These are phyloP conservation scores for Yoshiicerus persimilis DNA, from an alignment of 1,140 invertebrate genomes.

Conservation along the genomic window DNA sequence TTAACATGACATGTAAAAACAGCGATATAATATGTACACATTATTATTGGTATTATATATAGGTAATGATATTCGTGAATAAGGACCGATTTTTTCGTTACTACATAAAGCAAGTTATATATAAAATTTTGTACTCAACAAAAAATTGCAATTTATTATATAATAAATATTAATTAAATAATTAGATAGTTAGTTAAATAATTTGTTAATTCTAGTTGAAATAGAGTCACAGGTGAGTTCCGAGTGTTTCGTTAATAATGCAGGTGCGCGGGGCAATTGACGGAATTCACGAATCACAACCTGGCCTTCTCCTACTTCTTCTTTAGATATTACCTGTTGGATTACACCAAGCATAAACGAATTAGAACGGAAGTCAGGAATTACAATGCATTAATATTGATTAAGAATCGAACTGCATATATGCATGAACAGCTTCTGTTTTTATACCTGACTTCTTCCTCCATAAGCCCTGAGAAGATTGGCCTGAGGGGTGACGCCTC, in stretches of 20 bases:
- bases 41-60: too few species aligned
- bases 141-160: slow-evolving; percentile 20
- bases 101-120: background rate
- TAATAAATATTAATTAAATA: slow-evolving; percentile 8
- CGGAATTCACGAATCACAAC: slow-evolving; percentile 43
- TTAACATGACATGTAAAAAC: background rate
- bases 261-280: slow-evolving; percentile 34
- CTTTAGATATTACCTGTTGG: slow-evolving; percentile 37
- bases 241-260: slow-evolving; percentile 37
- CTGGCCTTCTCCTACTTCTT: slow-evolving; percentile 38
- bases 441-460: slow-evolving; percentile 32
- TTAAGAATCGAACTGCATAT: background rate
- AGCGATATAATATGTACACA: background rate
- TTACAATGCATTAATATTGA: background rate
- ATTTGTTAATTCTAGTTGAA: slow-evolving; percentile 45
- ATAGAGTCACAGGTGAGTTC: slow-evolving; percentile 43
- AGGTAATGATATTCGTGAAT: background rate
- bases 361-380: background rate
- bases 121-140: slow-evolving; percentile 21
- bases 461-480: slow-evolving; percentile 38
- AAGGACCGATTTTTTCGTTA: background rate
- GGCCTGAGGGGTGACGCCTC: slow-evolving; percentile 28
- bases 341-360: background rate
- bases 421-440: background rate
- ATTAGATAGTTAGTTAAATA: slow-evolving; percentile 38